These are phyloP conservation scores for Pangasius sanitwongsei DNA, from an alignment of 2,797 vertebrate species.

Conservation along the genomic window DNA sequence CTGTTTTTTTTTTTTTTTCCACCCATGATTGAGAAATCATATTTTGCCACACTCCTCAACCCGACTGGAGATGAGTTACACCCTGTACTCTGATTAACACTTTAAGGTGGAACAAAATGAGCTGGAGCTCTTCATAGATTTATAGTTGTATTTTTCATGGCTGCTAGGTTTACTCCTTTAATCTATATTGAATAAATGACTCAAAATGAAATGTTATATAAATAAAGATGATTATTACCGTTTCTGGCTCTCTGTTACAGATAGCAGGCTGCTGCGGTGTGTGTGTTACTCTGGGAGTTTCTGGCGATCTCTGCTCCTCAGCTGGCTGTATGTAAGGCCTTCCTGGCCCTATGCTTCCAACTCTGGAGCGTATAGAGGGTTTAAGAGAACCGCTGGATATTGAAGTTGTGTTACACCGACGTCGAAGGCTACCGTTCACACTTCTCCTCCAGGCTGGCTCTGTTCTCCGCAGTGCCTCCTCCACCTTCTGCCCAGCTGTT, in stretches of 20 bases:
- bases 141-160: neutral
- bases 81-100: neutral
- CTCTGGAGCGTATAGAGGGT: neutral
- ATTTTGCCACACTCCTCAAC: neutral
- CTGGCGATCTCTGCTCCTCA: slow-evolving; percentile 33
- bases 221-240: slow-evolving; percentile 13
- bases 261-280: neutral
- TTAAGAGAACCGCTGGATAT: neutral
- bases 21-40: neutral
- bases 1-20: too few species aligned
- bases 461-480: slow-evolving; percentile 60
- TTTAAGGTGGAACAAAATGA: neutral
- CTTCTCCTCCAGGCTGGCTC: slow-evolving; percentile 41
- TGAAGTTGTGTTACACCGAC: slow-evolving; percentile 32
- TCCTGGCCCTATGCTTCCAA: slow-evolving; percentile 11
- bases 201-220: neutral
- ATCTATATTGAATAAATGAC: neutral
- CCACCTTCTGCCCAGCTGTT: slow-evolving; percentile 40
- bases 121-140: neutral
- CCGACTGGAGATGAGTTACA: neutral
- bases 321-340: slow-evolving; percentile 30
- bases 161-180: neutral
- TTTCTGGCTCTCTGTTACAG: neutral
- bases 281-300: neutral
- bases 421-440: slow-evolving; percentile 23